Evolutionary conservation across 2,888 invertebrate species (phyloP).

Genomic region (Polydrusus pterygomalis): DNA sequence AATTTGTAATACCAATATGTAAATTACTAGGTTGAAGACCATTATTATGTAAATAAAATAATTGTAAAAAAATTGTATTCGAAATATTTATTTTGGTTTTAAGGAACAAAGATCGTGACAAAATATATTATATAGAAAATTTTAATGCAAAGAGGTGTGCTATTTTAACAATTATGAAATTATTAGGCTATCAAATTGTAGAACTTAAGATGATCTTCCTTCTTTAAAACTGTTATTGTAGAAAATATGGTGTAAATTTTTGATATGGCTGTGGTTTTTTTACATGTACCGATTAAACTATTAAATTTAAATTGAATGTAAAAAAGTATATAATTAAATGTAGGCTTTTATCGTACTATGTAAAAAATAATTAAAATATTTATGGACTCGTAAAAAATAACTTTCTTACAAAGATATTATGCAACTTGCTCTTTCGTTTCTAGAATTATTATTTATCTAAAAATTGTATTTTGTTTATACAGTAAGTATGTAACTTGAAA

Average conservation of each 20-base stretch:
- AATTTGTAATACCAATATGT: not conserved
- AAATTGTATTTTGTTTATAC: too few relatives aligned
- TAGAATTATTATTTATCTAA: too few relatives aligned
- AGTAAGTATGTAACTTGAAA: too few relatives aligned
- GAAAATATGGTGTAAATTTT: slow-evolving; percentile 41
- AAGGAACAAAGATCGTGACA: slow-evolving; percentile 1
- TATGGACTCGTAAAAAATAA: slow-evolving; percentile 24
- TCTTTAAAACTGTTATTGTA: not conserved
- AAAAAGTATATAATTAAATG: slow-evolving; percentile 40
- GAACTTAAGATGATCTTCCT: not conserved
- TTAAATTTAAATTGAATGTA: slow-evolving; percentile 36
- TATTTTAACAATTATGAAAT: not conserved
- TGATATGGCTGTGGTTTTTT: slow-evolving; percentile 56
- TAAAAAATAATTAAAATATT: slow-evolving; percentile 31
- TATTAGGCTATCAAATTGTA: not conserved
- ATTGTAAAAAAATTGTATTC: slow-evolving; percentile 21
- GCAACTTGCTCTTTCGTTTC: too few relatives aligned
- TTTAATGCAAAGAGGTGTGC: too few relatives aligned
- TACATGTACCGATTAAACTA: slow-evolving; percentile 50
- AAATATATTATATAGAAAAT: not conserved
- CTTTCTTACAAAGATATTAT: not conserved
- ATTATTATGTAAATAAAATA: slow-evolving; percentile 27
- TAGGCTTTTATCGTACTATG: slow-evolving; percentile 49
- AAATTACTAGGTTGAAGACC: not conserved
- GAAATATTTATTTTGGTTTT: slow-evolving; percentile 11